phyloP scores from a whole-genome alignment of 2,888 invertebrate species.

The Ophion slaviceki region DNA sequence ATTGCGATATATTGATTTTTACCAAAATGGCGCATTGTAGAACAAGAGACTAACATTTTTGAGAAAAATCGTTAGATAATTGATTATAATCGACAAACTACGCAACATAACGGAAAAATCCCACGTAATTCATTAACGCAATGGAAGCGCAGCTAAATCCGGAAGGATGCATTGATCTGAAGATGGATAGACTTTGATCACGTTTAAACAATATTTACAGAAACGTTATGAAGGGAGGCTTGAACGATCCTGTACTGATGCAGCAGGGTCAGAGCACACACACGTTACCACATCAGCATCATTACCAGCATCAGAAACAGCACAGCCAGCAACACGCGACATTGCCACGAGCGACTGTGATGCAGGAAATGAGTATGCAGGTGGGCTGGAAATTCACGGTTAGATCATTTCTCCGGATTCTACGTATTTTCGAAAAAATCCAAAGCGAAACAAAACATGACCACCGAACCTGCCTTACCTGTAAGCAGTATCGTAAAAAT shows the following conservation, averaged over 20 bases:
- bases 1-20: too few relatives aligned
- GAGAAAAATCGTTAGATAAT: too few relatives aligned
- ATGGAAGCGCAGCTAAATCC: neutral
- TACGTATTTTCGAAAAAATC: neutral
- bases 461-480: neutral
- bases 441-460: conserved; percentile 80
- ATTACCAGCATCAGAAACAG: conserved; percentile 79
- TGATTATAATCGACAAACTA: too few relatives aligned
- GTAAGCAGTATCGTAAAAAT: too few relatives aligned
- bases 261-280: conserved; percentile 80
- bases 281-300: conserved; percentile 83
- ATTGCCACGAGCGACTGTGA: conserved; percentile 84
- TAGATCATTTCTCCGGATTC: conserved; percentile 64
- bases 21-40: too few relatives aligned
- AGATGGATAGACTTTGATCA: neutral
- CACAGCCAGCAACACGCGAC: conserved; percentile 85
- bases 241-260: conserved; percentile 83
- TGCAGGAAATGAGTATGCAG: conserved; percentile 86
- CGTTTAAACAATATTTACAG: conserved; percentile 66
- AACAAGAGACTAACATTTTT: too few relatives aligned
- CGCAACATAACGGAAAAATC: too few relatives aligned
- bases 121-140: too few relatives aligned
- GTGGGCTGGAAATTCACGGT: conserved; percentile 80
- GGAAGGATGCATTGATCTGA: neutral
- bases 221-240: conserved; percentile 87